Conservation (phyloP, 2,113 vertebrate species). For the Morone saxatilis region DNA sequence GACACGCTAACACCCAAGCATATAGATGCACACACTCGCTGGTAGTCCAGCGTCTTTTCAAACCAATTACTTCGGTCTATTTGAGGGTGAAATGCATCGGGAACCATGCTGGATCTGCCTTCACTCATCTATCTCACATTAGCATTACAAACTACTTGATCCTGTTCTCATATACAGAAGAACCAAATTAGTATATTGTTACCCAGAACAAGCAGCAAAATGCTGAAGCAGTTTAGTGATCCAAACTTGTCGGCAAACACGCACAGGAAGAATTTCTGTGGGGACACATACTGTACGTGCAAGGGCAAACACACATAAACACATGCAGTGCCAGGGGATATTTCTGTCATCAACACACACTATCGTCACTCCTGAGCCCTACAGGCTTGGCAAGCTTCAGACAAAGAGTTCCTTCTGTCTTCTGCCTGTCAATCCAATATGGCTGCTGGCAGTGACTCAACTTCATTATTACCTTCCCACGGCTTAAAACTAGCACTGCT, state of each 20-base stretch:
- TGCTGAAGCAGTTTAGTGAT: not conserved
- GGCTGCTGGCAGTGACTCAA: conserved; percentile 68
- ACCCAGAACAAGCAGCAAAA: not conserved
- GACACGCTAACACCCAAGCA: conserved; percentile 50
- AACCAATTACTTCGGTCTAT: conserved; percentile 49
- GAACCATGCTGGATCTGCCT: not conserved
- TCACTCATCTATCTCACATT: not conserved
- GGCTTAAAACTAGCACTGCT: conserved; percentile 47
- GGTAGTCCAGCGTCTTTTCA: conserved; percentile 22
- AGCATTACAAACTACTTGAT: not conserved
- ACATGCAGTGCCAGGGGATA: conserved; percentile 23
- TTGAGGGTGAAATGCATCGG: not conserved
- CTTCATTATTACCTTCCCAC: conserved; percentile 79
- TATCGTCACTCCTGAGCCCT: conserved; percentile 47
- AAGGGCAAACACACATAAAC: not conserved
- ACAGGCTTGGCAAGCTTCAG: conserved; percentile 29
- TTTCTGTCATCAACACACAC: conserved; percentile 58
- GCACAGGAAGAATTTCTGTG: not conserved
- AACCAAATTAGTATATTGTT: not conserved
- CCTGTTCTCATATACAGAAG: not conserved
- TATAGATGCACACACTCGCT: conserved; percentile 28
- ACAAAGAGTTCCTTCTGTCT: conserved; percentile 70
- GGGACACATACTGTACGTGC: not conserved
- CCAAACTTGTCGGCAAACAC: not conserved
- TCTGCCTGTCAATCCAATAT: conserved; percentile 69